Conservation (phyloP, 2,113 vertebrate species). For the Mastomys coucha region DNA sequence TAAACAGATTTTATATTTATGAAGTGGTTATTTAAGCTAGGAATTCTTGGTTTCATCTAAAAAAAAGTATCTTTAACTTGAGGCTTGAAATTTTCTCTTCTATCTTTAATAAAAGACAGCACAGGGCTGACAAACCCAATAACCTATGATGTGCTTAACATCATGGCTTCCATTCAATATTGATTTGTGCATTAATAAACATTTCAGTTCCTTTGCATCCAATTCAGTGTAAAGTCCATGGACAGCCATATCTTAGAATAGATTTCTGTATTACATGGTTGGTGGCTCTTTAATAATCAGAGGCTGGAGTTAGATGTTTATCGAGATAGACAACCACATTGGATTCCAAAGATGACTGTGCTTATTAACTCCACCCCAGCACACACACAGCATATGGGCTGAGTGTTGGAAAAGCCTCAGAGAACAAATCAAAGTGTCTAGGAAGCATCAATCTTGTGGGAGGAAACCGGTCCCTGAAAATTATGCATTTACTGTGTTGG, state of each 20-base stretch:
- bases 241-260: conserved; percentile 46
- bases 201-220: conserved; percentile 40
- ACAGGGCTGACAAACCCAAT: background rate
- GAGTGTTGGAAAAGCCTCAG: background rate
- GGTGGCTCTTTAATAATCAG: conserved; percentile 23
- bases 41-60: conserved; percentile 13
- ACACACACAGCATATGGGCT: no score
- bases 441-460: background rate
- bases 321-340: background rate
- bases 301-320: background rate
- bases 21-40: conserved; percentile 27
- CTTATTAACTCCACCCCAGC: background rate
- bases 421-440: background rate
- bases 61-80: background rate
- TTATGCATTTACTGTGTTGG: background rate
- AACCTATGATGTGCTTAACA: background rate
- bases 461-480: background rate
- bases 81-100: background rate
- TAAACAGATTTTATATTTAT: conserved; percentile 44
- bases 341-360: background rate
- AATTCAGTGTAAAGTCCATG: conserved; percentile 31
- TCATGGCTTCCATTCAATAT: conserved; percentile 22
- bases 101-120: conserved; percentile 33
- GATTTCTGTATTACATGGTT: conserved; percentile 55
- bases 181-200: conserved; percentile 56